phyloP scores from a whole-genome alignment of 2,888 invertebrate species.

The Pteria penguin region DNA sequence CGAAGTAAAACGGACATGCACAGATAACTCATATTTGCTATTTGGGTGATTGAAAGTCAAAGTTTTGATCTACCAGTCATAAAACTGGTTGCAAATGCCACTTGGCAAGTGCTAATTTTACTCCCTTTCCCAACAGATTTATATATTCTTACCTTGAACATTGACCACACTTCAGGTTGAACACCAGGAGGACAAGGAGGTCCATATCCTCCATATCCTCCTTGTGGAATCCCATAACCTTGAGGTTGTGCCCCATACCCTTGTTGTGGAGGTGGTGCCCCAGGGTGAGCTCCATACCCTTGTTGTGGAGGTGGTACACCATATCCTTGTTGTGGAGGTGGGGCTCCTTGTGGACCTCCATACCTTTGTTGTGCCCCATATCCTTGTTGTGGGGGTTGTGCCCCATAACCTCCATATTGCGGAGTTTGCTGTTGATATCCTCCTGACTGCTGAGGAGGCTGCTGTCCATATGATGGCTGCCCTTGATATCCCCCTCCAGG shows the following conservation, averaged over 20 bases:
- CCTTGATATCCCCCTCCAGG: constrained; percentile 61
- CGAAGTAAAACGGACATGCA: not conserved
- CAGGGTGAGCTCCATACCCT: constrained; percentile 22
- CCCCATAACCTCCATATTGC: constrained; percentile 47
- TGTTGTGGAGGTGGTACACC: not conserved
- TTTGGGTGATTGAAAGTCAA: not conserved
- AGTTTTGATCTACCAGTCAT: not conserved
- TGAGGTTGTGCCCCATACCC: constrained; percentile 52
- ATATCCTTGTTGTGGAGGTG: constrained; percentile 20
- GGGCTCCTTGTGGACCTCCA: constrained; percentile 35
- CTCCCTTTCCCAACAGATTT: too few species aligned
- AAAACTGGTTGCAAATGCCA: not conserved
- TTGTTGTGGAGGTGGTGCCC: constrained; percentile 46
- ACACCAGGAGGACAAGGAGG: constrained; percentile 72
- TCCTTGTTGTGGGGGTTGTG: constrained; percentile 36
- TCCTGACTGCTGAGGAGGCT: constrained; percentile 29
- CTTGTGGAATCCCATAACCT: constrained; percentile 52
- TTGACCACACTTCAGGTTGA: constrained; percentile 76
- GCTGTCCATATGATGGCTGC: constrained; percentile 30
- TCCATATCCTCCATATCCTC: constrained; percentile 49
- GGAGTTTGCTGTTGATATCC: constrained; percentile 49
- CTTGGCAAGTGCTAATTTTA: not conserved
- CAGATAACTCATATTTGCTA: not conserved
- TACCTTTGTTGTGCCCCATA: constrained; percentile 26
- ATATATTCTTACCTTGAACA: constrained; percentile 79